Base-by-base conservation (phyloP, 2,113 vertebrate genomes). In the Hystrix brachyura region DNA sequence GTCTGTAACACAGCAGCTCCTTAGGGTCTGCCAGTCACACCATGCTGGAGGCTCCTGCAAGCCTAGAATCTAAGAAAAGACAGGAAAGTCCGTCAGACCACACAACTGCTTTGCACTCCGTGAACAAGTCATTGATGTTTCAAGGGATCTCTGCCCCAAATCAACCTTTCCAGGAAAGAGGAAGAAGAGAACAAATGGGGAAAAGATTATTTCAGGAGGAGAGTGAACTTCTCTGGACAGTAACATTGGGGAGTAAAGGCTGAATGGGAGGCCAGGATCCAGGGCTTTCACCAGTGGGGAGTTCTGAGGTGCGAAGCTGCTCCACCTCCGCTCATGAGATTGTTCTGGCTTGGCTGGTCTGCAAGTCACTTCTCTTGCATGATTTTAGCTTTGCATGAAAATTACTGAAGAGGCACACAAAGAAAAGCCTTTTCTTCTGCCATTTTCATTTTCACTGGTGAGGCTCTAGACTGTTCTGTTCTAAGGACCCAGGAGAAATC, bases 21-120 rank as follows among this genome's bases (percentile, higher is more conserved):
- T 99, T 98, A 99, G 97, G 71, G 99, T 98, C 97, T 99, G 99
- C 99, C 99, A 99, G 13, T 99, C 99, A 62, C 88, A 94, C 99
- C 99, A 99, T 2, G 98, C 60, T 8, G 99, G 97, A 0, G 98
- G 98, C 13, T 98, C 97, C 74, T 99, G 98, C 89, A 99, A 96
- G 94, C 92, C 98, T 92, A 99, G 97, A 98, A 99, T 99, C 99
- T 99, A 98, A 85, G 95, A 96, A 96, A 97, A 96, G 91, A 96
- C 38, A 88, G 51, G 19, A 60, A 89, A 83, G 83, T 11, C 69
- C 60, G 18, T 94, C 62, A 95, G 79, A 93, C 19, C 34, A 76
- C 48, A 55, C 5, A 53, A n/a, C 19, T 81, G 74, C 18, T 34
- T 96, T n/a, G 89, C 46, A 43, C 5, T 82, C 11, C 11, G 69